Conservation (phyloP, 2,888 invertebrate genomes). For the Cepaea hortensis region DNA sequence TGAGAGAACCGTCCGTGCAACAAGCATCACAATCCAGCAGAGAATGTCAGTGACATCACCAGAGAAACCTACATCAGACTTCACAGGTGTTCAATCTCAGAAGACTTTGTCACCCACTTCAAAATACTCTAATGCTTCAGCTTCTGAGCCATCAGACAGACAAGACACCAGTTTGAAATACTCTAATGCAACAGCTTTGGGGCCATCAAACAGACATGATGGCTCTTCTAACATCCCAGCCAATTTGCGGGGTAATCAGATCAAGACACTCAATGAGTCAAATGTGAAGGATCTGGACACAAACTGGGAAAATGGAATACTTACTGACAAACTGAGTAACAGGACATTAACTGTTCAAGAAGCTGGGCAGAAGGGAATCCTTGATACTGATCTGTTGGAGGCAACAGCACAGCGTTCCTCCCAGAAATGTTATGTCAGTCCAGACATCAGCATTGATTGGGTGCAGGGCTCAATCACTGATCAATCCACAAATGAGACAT, state of each 20-base stretch:
- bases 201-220: neutral
- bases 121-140: neutral
- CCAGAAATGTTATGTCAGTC: conserved; percentile 53
- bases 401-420: conserved; percentile 75
- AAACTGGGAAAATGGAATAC: conserved; percentile 66
- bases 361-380: conserved; percentile 80
- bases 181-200: neutral
- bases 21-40: conserved; percentile 6
- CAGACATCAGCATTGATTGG: conserved; percentile 81
- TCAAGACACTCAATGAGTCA: conserved; percentile 21
- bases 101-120: neutral
- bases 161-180: neutral
- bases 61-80: neutral
- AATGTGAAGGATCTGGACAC: conserved; percentile 56
- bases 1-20: neutral
- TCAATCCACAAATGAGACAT: conserved; percentile 82
- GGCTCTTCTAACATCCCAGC: neutral
- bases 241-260: neutral
- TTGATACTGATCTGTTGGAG: conserved; percentile 83
- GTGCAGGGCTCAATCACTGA: conserved; percentile 82
- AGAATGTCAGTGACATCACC: neutral
- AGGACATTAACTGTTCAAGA: conserved; percentile 88
- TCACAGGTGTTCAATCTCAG: too few species aligned
- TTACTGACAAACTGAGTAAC: conserved; percentile 81
- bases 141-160: neutral